Evolutionary conservation across 2,797 vertebrate genomes (phyloP).

Genomic region (Percopsis omiscomaycus): DNA sequence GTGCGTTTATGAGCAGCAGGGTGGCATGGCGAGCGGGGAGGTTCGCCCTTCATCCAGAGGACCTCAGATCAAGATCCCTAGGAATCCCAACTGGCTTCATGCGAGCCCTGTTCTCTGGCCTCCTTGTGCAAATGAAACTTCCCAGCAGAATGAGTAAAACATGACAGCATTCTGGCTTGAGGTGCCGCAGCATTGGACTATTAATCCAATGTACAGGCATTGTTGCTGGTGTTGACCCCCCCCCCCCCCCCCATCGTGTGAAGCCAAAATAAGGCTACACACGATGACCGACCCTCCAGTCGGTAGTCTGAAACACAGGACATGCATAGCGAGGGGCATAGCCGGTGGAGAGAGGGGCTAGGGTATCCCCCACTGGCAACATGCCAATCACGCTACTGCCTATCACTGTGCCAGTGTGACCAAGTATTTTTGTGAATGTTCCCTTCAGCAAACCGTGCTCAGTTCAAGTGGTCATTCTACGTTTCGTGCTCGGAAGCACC

Average conservation of each 20-base stretch:
- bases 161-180: background rate
- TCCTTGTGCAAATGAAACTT: background rate
- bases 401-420: conserved; percentile 17
- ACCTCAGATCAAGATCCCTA: too few species aligned
- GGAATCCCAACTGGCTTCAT: background rate
- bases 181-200: background rate
- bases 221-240: background rate
- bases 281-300: background rate
- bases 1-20: too few species aligned
- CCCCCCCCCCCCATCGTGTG: too few species aligned
- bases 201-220: background rate
- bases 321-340: background rate
- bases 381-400: conserved; percentile 19
- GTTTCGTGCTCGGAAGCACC: too few species aligned
- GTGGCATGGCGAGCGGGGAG: too few species aligned
- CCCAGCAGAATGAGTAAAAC: background rate
- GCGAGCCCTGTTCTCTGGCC: background rate
- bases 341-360: conserved; percentile 16
- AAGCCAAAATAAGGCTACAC: conserved; percentile 7
- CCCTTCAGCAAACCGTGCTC: conserved; percentile 1
- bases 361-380: conserved; percentile 41
- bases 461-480: background rate
- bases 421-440: conserved; percentile 18
- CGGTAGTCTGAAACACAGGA: background rate
- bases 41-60: too few species aligned